Evolutionary conservation across 2,797 vertebrate species (phyloP).

Genomic region (Erithacus rubecula): DNA sequence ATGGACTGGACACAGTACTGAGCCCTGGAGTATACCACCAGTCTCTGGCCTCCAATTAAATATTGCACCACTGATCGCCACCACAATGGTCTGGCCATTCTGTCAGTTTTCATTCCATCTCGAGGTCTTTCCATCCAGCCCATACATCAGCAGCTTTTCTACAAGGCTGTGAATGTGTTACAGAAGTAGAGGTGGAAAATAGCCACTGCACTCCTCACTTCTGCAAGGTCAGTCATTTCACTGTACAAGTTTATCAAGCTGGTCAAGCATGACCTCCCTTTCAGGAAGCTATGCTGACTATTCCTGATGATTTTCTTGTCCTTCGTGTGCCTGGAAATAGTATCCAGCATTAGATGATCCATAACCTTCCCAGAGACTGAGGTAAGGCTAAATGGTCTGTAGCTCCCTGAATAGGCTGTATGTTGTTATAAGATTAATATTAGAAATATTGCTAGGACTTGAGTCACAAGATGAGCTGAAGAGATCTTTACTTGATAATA

Average conservation of each 20-base stretch:
- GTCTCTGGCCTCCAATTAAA: neutral
- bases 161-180: neutral
- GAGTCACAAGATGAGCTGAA: neutral
- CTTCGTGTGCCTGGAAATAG: neutral
- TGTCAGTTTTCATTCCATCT: neutral
- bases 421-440: neutral
- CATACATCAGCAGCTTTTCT: neutral
- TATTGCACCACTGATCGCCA: fast-evolving
- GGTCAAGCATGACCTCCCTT: neutral
- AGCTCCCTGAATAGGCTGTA: neutral
- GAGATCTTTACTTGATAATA: neutral
- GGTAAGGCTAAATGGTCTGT: neutral
- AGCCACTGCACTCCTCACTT: neutral
- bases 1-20: neutral
- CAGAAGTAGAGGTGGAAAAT: neutral
- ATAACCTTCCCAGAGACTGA: neutral
- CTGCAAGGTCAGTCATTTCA: neutral
- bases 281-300: neutral
- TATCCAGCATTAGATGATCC: neutral
- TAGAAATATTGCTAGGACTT: neutral
- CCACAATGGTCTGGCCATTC: neutral
- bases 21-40: fast-evolving
- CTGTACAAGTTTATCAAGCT: neutral
- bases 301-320: neutral
- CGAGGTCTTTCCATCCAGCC: neutral